Evolutionary conservation across 2,797 vertebrate genomes (phyloP).

Genomic region (Enteromius unitaeniatus): DNA sequence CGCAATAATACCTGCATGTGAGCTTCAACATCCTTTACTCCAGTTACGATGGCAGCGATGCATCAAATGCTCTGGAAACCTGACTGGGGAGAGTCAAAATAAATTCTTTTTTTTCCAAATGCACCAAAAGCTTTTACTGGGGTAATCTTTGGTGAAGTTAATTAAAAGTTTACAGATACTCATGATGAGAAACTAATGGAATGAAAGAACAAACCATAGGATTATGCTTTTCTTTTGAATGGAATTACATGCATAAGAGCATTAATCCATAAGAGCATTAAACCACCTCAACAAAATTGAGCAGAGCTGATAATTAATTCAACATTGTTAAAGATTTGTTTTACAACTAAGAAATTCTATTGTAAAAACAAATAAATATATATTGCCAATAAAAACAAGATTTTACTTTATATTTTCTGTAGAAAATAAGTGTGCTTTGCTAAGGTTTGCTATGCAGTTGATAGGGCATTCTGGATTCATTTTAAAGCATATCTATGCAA

Average conservation of each 20-base stretch:
- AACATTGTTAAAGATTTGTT: conserved; percentile 15
- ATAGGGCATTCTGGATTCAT: neutral
- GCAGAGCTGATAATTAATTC: conserved; percentile 28
- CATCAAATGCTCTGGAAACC: neutral
- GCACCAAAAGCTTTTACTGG: conserved; percentile 3
- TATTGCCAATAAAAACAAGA: neutral
- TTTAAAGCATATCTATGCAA: no score
- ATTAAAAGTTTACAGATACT: conserved; percentile 34
- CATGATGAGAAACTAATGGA: conserved; percentile 28
- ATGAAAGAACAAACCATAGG: conserved; percentile 22
- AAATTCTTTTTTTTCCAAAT: neutral
- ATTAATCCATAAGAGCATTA: conserved; percentile 42
- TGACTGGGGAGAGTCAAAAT: conserved; percentile 1
- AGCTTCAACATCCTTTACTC: neutral
- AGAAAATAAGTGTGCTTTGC: neutral
- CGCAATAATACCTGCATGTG: conserved; percentile 24
- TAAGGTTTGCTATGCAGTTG: neutral
- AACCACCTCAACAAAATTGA: conserved; percentile 6
- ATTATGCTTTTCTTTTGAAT: conserved; percentile 29
- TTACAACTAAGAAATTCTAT: neutral
- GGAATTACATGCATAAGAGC: conserved; percentile 38
- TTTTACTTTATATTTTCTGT: neutral
- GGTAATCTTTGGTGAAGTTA: conserved; percentile 23
- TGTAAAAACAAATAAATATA: conserved; percentile 2
- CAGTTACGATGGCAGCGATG: conserved; percentile 1